Conservation (phyloP, 2,888 invertebrate species). For the Acronicta leporina region DNA sequence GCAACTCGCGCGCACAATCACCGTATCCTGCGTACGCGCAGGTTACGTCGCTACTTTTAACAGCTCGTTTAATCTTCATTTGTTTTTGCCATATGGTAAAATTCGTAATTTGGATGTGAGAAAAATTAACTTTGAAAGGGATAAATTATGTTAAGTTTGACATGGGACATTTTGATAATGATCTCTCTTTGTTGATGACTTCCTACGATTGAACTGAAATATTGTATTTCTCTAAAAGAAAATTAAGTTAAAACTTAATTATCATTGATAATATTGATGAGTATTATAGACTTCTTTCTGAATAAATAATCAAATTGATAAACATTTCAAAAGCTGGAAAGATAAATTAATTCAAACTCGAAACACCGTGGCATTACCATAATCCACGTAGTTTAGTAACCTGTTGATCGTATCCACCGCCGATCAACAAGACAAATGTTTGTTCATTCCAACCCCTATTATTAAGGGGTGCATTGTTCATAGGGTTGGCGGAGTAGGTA, state of each 20-base stretch:
- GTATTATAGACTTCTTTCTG: too few relatives aligned
- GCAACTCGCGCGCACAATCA: conserved; percentile 69
- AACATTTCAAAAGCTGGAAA: neutral
- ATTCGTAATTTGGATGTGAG: conserved; percentile 39
- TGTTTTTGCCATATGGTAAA: conserved; percentile 42
- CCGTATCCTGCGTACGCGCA: conserved; percentile 66
- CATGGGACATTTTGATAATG: conserved; percentile 1
- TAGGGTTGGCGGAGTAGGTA: conserved; percentile 73
- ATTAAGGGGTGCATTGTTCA: conserved; percentile 82
- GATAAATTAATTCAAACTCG: conserved; percentile 15
- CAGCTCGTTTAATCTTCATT: conserved; percentile 56
- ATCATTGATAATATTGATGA: too few relatives aligned
- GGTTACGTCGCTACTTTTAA: conserved; percentile 57
- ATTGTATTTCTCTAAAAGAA: neutral
- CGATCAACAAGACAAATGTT: conserved; percentile 81
- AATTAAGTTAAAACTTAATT: too few relatives aligned
- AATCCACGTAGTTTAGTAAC: conserved; percentile 59
- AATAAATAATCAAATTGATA: neutral
- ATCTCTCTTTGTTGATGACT: neutral
- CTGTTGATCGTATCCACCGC: conserved; percentile 71
- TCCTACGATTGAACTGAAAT: too few relatives aligned
- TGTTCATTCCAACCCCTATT: conserved; percentile 80
- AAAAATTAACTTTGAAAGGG: conserved; percentile 18
- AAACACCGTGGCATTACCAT: conserved; percentile 38
- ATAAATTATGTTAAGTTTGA: conserved; percentile 8